Percentiles rank a stretch among this genome's conserved stretches.
phyloP scores from a whole-genome alignment of 2,113 vertebrate genomes.

The Erinaceus europaeus region DNA sequence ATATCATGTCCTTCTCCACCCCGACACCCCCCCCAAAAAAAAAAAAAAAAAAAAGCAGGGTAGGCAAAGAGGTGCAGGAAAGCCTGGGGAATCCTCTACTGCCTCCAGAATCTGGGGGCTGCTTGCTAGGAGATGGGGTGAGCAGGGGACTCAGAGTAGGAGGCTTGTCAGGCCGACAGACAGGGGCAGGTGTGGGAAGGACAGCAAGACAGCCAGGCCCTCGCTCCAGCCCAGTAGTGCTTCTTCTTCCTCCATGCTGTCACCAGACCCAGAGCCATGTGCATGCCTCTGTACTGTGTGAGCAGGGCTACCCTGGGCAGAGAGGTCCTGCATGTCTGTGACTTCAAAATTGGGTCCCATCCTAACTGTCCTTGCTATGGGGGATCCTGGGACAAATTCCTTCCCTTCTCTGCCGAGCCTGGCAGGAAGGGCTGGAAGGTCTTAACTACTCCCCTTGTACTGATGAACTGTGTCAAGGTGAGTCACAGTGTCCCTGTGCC shows the following conservation, averaged over 20 bases:
- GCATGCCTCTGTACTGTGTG: too few relatives aligned
- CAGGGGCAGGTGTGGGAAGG: not conserved
- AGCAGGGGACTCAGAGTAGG: not conserved
- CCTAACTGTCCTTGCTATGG: not conserved
- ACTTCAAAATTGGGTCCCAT: too few relatives aligned
- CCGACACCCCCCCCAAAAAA: fast-evolving
- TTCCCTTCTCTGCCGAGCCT: not conserved
- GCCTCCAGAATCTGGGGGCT: not conserved
- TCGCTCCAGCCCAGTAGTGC: not conserved
- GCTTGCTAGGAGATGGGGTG: not conserved
- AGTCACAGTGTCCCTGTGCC: not conserved
- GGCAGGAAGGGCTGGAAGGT: not conserved
- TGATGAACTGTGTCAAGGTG: not conserved
- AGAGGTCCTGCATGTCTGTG: too few relatives aligned
- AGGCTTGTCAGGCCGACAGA: not conserved
- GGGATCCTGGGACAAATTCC: not conserved
- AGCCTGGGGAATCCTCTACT: not conserved
- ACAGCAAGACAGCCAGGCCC: not conserved
- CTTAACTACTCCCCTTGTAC: not conserved
- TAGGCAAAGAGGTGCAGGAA: not conserved
- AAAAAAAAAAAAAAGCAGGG: not conserved
- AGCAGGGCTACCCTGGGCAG: too few relatives aligned
- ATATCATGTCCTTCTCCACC: not conserved
- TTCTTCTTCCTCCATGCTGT: not conserved
- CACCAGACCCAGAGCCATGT: not conserved